Conservation (phyloP, 1,140 invertebrate species). For the Meloidogyne exigua region DNA sequence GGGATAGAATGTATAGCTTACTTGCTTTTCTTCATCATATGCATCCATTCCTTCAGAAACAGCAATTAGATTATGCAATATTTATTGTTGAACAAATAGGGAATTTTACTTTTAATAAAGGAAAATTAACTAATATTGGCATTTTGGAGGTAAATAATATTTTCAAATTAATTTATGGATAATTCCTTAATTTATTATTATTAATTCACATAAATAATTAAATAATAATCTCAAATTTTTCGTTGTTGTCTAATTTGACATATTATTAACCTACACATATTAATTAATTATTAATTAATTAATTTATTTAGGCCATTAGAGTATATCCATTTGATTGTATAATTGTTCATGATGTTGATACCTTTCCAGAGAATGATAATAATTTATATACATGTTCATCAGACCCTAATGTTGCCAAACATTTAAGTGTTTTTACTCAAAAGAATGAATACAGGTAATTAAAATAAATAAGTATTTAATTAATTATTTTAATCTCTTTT, state of each 20-base stretch:
- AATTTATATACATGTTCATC: slow-evolving; percentile 82
- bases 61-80: slow-evolving; percentile 80
- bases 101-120: not conserved
- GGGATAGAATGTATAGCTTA: slow-evolving; percentile 50
- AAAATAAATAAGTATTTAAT: not conserved
- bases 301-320: slow-evolving; percentile 61
- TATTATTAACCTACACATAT: no score
- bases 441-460: not conserved
- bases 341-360: slow-evolving; percentile 70
- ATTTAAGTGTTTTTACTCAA: not conserved
- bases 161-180: no score
- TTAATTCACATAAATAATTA: no score
- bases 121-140: not conserved
- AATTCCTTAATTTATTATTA: no score
- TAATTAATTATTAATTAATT: slow-evolving; percentile 73
- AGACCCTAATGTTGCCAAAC: not conserved
- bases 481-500: no score
- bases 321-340: slow-evolving; percentile 38
- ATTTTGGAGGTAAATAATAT: not conserved
- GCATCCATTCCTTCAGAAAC: slow-evolving; percentile 55
- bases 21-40: slow-evolving; percentile 61
- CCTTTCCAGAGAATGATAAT: slow-evolving; percentile 80
- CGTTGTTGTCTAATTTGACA: no score
- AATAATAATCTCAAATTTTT: no score
- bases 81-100: slow-evolving; percentile 82